A percentile compares a stretch with the other conserved stretches of the same genome.
Conservation (phyloP, 2,797 vertebrate genomes). For the Nyctibius grandis region DNA sequence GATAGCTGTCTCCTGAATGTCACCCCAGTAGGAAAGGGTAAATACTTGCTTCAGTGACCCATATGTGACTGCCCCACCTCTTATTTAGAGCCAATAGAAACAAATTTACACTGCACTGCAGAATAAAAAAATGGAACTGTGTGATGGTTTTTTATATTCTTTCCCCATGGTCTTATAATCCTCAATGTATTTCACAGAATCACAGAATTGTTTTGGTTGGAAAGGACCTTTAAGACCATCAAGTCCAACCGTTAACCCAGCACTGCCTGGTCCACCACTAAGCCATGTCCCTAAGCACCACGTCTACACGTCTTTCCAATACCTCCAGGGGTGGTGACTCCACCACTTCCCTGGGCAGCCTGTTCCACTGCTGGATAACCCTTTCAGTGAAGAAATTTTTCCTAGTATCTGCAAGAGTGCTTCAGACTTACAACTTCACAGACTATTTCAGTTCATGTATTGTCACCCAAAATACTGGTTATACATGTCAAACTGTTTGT, state of each 20-base stretch:
- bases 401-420: not conserved
- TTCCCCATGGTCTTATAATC: not conserved
- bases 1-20: not conserved
- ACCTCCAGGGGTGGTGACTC: too few species aligned
- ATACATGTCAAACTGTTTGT: not conserved
- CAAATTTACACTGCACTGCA: not conserved
- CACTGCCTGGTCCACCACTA: too few species aligned
- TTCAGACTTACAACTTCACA: not conserved
- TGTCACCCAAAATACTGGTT: not conserved
- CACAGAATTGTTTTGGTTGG: too few species aligned
- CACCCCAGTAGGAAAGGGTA: not conserved
- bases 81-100: not conserved
- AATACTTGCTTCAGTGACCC: not conserved
- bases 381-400: too few species aligned
- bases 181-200: not conserved
- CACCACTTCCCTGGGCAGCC: too few species aligned
- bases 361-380: too few species aligned
- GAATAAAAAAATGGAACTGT: not conserved
- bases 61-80: fast-evolving
- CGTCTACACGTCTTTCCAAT: too few species aligned
- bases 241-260: too few species aligned
- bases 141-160: not conserved
- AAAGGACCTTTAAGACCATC: too few species aligned
- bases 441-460: not conserved
- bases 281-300: too few species aligned